phyloP scores from a whole-genome alignment of 2,888 invertebrate genomes.

The Diogma glabrata region DNA sequence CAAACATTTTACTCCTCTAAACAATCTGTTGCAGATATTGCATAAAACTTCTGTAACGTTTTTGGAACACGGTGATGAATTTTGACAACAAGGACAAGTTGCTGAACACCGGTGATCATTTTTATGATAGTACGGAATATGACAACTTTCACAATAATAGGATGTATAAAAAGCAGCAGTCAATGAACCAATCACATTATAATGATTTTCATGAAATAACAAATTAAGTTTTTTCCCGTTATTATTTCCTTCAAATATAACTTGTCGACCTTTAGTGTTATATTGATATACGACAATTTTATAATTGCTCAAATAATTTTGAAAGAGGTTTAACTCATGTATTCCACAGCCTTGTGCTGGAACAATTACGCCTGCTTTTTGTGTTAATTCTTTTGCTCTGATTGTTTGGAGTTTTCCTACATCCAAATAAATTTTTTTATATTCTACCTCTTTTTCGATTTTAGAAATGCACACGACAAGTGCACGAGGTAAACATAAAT shows the following conservation, averaged over 20 bases:
- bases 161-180: neutral
- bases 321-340: neutral
- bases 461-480: neutral
- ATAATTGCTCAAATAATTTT: neutral
- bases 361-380: neutral
- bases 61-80: neutral
- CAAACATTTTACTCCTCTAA: neutral
- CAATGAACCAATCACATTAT: too few relatives aligned
- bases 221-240: too few relatives aligned
- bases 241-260: neutral
- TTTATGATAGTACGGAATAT: neutral
- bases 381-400: neutral
- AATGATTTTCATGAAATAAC: neutral
- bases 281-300: neutral
- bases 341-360: neutral
- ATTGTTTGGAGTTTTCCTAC: neutral
- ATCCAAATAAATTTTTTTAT: neutral
- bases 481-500: neutral
- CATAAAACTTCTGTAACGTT: neutral
- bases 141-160: neutral
- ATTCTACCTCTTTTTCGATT: neutral
- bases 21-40: neutral
- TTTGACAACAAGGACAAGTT: neutral
- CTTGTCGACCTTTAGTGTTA: neutral
- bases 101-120: neutral